Evolutionary conservation across 1,140 invertebrate genomes (phyloP).

Genomic region (Drosophila lacertosa): DNA sequence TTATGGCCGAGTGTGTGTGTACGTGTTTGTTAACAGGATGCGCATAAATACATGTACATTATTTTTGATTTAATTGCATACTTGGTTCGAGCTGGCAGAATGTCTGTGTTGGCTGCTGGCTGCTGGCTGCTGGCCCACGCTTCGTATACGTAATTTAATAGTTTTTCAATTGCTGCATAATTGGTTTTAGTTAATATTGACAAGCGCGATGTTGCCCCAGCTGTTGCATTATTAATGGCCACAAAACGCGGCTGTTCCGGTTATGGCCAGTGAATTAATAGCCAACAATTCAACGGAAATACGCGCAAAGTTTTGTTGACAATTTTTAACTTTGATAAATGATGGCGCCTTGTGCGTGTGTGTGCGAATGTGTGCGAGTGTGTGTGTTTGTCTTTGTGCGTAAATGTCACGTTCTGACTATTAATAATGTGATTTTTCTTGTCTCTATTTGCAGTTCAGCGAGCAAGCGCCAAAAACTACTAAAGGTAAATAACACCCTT

Average conservation of each 20-base stretch:
- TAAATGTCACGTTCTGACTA: conserved; percentile 71
- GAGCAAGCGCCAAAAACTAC: conserved; percentile 38
- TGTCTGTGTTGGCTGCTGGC: too few relatives aligned
- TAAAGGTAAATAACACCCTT: conserved; percentile 59
- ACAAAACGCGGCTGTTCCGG: conserved; percentile 54
- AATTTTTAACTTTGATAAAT: conserved; percentile 65
- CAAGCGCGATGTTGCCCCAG: conserved; percentile 42
- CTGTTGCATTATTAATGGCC: conserved; percentile 80
- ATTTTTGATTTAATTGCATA: conserved; percentile 77
- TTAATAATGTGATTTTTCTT: conserved; percentile 75
- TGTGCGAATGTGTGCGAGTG: not conserved
- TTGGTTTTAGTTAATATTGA: conserved; percentile 80
- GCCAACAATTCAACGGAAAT: conserved; percentile 66
- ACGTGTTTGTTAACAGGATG: conserved; percentile 52
- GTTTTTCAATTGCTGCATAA: conserved; percentile 62
- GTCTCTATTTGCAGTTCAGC: conserved; percentile 77
- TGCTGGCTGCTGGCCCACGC: conserved; percentile 21
- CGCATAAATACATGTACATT: conserved; percentile 72
- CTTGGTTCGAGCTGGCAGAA: conserved; percentile 16
- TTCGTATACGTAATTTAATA: conserved; percentile 74
- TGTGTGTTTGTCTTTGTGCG: conserved; percentile 35
- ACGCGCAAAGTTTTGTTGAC: conserved; percentile 52
- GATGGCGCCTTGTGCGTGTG: conserved; percentile 44
- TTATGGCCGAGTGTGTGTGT: too few relatives aligned
- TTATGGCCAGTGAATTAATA: conserved; percentile 52